phyloP scores from a whole-genome alignment of 2,797 vertebrate genomes.

The Pempheris klunzingeri region DNA sequence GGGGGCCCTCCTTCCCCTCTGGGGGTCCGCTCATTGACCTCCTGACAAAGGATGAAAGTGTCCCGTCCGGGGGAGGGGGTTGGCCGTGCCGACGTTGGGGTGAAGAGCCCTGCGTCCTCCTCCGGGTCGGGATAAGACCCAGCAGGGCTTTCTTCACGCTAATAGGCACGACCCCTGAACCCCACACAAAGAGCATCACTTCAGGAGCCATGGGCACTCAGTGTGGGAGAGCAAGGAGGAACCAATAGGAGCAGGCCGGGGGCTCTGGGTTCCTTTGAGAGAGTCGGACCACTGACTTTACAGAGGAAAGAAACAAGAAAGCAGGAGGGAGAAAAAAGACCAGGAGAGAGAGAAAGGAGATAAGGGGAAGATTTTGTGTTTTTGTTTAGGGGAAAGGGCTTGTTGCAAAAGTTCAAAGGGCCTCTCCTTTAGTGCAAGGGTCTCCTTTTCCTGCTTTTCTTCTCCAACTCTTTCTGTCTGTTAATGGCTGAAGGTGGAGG shows the following conservation, averaged over 20 bases:
- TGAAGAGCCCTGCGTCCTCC: constrained; percentile 89
- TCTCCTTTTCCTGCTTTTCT: constrained; percentile 66
- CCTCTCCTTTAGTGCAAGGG: constrained; percentile 68
- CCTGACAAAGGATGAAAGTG: constrained; percentile 95
- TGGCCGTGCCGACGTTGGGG: constrained; percentile 76
- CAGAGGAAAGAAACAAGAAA: constrained; percentile 73
- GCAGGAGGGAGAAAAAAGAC: constrained; percentile 57
- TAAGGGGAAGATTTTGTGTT: constrained; percentile 77
- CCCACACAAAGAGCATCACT: constrained; percentile 85
- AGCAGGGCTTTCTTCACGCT: constrained; percentile 88
- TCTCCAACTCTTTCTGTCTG: constrained; percentile 44
- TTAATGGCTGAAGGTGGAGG: constrained; percentile 62
- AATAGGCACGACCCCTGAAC: constrained; percentile 86
- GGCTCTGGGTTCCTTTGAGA: constrained; percentile 72
- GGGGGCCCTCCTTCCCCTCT: constrained; percentile 89
- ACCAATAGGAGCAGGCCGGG: constrained; percentile 71
- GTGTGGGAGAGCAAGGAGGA: constrained; percentile 80
- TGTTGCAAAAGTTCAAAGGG: constrained; percentile 79
- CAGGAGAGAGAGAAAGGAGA: constrained; percentile 67
- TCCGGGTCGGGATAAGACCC: constrained; percentile 88
- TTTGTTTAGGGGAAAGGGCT: constrained; percentile 76
- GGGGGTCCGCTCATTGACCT: constrained; percentile 92
- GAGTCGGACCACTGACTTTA: constrained; percentile 79
- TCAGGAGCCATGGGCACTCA: constrained; percentile 83
- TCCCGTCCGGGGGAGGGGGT: constrained; percentile 85